phyloP scores from a whole-genome alignment of 2,113 vertebrate genomes.

The Phalacrocorax brasilianus region DNA sequence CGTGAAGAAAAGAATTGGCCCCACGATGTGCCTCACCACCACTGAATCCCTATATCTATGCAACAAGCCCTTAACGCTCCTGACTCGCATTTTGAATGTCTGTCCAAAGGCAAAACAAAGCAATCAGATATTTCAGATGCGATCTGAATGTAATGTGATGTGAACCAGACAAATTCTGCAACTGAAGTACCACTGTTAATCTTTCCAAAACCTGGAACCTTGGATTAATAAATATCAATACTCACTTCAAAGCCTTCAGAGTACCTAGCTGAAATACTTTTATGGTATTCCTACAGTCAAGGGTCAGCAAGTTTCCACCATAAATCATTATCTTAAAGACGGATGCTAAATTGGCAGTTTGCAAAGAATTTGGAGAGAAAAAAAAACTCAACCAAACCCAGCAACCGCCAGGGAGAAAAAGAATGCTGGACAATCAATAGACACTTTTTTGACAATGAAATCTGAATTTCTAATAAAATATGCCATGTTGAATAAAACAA shows the following conservation, averaged over 20 bases:
- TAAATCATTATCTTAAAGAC: background rate
- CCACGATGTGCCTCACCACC: accelerated
- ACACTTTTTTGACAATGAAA: background rate
- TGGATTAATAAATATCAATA: background rate
- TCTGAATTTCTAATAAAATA: background rate
- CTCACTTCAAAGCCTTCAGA: background rate
- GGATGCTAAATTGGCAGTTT: background rate
- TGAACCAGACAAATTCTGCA: background rate
- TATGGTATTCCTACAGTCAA: background rate
- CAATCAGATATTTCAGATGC: background rate
- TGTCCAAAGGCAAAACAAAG: background rate
- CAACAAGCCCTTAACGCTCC: background rate
- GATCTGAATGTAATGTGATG: background rate
- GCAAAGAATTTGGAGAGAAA: background rate
- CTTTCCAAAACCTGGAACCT: background rate
- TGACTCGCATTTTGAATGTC: background rate
- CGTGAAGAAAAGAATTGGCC: background rate
- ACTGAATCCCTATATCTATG: background rate
- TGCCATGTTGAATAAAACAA: background rate
- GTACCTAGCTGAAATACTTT: background rate
- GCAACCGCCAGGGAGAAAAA: background rate
- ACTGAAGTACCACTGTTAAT: background rate
- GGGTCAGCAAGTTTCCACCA: background rate
- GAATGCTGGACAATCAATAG: background rate
- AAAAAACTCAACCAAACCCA: background rate